Evolutionary conservation across 2,113 vertebrate genomes (phyloP), one percentile per base, ranked within the genome.

Genomic region (Urocolius indicus): DNA sequence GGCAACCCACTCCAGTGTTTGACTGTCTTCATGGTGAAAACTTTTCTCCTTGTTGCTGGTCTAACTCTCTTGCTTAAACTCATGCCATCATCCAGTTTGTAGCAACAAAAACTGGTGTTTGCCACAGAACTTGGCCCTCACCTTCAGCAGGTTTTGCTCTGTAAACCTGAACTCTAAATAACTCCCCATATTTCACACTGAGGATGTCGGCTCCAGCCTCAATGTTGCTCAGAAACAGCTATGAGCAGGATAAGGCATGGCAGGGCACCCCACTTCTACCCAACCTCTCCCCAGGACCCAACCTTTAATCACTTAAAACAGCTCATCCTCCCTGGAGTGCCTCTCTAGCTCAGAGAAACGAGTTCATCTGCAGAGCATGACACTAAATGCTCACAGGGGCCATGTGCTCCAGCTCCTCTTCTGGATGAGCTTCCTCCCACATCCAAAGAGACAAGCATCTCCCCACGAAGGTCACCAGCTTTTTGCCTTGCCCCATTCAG

Each of bases 1-100:
- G 52, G 36, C 29, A 32, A 38, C 24, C n/a, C 0, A 0, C 65
- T 24, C 34, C 61, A 11, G 9, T 0, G 4, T 8, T 26, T 9
- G 13, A 11, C 4, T 6, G 17, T 11, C 48, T 48, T 41, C 32
- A 14, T 0, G 4, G 16, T 23, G 72, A 26, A 29, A 19, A 43
- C 23, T 5, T 6, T 26, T 48, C 61, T 66, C 52, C 34, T n/a
- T 8, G 2, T 23, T 17, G 27, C 54, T 45, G 52, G 8, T 26
- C 59, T 27, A 36, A 46, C 14, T 12, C 34, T 41, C 30, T 21
- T 14, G 12, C 61, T 66, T 54, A 11, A 62, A 22, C 22, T 61
- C 26, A 10, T 2, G 4, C 45, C 63, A 9, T 2, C 52, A 26
- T 3, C 51, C 45, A 5, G 9, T 16, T 30, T 11, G 26, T 41